Evolutionary conservation across 2,888 invertebrate species (phyloP).

Genomic region (Parasteatoda lunata): DNA sequence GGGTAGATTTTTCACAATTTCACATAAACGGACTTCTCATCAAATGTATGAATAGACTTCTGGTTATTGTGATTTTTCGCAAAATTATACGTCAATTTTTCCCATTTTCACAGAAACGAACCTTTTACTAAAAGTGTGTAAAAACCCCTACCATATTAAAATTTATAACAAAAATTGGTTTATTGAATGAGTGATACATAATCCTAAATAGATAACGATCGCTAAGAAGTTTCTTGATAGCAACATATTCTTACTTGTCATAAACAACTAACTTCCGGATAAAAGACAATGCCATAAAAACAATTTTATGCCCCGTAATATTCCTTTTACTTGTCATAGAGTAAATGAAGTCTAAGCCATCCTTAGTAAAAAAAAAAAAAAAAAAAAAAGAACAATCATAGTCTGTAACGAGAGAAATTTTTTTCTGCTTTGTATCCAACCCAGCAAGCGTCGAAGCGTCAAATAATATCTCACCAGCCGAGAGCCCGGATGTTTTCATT

Average conservation of each 20-base stretch:
- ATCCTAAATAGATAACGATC: too few relatives aligned
- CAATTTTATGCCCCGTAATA: conserved; percentile 36
- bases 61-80: too few relatives aligned
- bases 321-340: conserved; percentile 31
- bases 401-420: conserved; percentile 30
- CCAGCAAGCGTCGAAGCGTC: conserved; percentile 36
- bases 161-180: too few relatives aligned
- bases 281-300: conserved; percentile 35
- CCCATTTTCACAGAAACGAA: too few relatives aligned
- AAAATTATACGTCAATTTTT: too few relatives aligned
- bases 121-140: too few relatives aligned
- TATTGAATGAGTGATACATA: too few relatives aligned
- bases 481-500: conserved; percentile 33
- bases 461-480: conserved; percentile 45
- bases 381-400: conserved; percentile 18
- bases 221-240: too few relatives aligned
- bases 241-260: neutral
- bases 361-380: conserved; percentile 23
- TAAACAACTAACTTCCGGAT: neutral
- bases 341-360: conserved; percentile 48
- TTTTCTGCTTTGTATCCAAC: conserved; percentile 11
- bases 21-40: too few relatives aligned
- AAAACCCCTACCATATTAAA: too few relatives aligned
- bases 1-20: too few relatives aligned
- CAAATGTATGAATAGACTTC: too few relatives aligned